Evolutionary conservation across 2,797 vertebrate genomes (phyloP), one percentile per base, ranked within the genome.

Genomic region (Hypotaenidia okinawae): DNA sequence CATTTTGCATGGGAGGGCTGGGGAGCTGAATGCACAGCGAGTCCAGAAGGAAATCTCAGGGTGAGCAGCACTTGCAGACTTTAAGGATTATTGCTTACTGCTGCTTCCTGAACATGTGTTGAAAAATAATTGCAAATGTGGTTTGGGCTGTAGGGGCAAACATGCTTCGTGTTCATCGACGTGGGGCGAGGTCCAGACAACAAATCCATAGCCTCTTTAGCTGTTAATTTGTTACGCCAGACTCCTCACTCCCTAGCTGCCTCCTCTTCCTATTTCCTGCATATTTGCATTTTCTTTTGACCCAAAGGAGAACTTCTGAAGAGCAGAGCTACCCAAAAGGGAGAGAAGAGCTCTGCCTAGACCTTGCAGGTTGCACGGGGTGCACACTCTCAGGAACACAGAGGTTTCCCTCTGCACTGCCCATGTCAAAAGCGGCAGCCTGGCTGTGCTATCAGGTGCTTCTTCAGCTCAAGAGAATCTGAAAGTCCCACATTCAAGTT

Each of bases 111-210:
- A 79, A 82, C 37, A 70, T 1, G 3, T 51, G 77, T 69, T 69
- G 72, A 76, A 93, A 76, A 87, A 72, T 49, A 74, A 84, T 51
- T 1, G 3, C 39, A 72, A 72, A 19, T 18, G 4, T 12, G 47
- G 58, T 72, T 89, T 70, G 41, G 69, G 51, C 57, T 76, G 84
- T 68, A 88, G 10, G 58, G 96, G 58, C 51, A 84, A 92, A 89
- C 5, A 6, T 5, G 25, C 39, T 70, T 41, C 86, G 59, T 58
- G 32, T 30, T 62, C 70, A 32, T 22, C 25, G 35, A 70, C 35
- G 59, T 0, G 11, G 64, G 54, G 66, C 43, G 33, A 13, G 5
- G 45, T 66, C 33, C 5, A 30, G 37, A 52, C 54, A 69, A 52
- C 59, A 9, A 67, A 76, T n/a, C 16, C 2, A 95, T 14, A 43